Conservation (phyloP, 2,888 invertebrate species). For the Leptinotarsa rubiginosa region DNA sequence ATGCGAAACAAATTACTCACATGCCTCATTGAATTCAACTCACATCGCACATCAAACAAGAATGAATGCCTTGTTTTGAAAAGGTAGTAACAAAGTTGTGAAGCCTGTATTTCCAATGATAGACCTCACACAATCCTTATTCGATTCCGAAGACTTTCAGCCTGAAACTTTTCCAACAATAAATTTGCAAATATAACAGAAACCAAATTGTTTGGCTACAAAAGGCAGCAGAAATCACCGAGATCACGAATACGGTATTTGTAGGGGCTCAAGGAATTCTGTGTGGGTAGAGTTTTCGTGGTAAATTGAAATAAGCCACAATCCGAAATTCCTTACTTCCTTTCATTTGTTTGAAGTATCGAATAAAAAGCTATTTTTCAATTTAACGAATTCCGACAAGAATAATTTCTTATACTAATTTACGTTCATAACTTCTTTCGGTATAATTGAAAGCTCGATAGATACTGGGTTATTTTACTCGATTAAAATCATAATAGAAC, state of each 20-base stretch:
- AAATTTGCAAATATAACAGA: slow-evolving; percentile 22
- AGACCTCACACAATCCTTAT: slow-evolving; percentile 7
- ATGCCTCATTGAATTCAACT: too few relatives aligned
- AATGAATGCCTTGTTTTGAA: background rate
- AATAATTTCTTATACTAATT: too few relatives aligned
- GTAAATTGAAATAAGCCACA: slow-evolving; percentile 12
- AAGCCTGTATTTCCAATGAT: background rate
- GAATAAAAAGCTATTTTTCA: background rate
- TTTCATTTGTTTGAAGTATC: background rate
- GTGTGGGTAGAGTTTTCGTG: slow-evolving; percentile 4
- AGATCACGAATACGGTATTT: slow-evolving; percentile 5
- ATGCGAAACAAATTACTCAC: too few relatives aligned
- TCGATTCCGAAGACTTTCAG: slow-evolving; percentile 22
- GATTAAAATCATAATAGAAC: too few relatives aligned
- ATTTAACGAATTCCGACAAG: background rate
- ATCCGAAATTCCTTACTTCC: background rate
- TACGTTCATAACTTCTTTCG: too few relatives aligned
- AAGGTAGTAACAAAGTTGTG: background rate
- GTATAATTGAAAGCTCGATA: too few relatives aligned
- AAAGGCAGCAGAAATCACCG: slow-evolving; percentile 11
- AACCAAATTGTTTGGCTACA: slow-evolving; percentile 5
- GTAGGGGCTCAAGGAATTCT: slow-evolving; percentile 5
- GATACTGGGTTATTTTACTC: too few relatives aligned
- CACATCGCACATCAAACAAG: background rate
- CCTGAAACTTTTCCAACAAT: slow-evolving; percentile 26